Base-by-base conservation (phyloP, 1,140 invertebrate genomes). In the Bicyclus anynana region DNA sequence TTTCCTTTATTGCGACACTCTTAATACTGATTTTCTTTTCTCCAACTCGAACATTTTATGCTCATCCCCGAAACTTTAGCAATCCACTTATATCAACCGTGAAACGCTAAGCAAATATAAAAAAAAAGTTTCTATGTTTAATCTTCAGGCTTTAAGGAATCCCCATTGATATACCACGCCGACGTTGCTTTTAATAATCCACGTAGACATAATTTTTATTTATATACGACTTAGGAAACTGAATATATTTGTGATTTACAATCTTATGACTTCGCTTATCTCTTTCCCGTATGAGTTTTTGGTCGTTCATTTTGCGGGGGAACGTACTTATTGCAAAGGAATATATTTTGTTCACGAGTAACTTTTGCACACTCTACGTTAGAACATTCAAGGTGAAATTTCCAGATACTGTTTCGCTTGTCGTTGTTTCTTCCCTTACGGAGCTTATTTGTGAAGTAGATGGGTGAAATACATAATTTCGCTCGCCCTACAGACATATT, bases 81-180 rank as follows among this genome's bases (percentile, higher is more conserved):
- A 87, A 87, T 87, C 75, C 84, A 85, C 82, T 87, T 85, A 87
- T 84, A 87, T 87, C 82, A 85, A 72, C 75, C 74, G 76, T 87
- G 82, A 82, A 84, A 75, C 74, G 76, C 69, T 80, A 85, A 83
- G 80, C 78, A 87, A 87, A 87, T 83, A 87, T 83, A 85, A 12
- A 33, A 33, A 29, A 84, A 66, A 87, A 85, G 65, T 85, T 87
- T 82, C 71, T 72, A 69, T 78, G 77, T 84, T 84, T 87, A 85
- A 87, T 87, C 80, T 83, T 49, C 73, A 73, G 75, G 74, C 77
- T 82, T 84, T 84, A 75, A 77, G 77, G 74, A 77, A 83, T 84
- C 83, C 74, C 47, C 77, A 87, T 83, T 80, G 81, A 81, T 81
- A 83, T 82, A 81, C 81, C 64, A 61, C 74, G 64, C 59, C 57